phyloP scores from a whole-genome alignment of 2,888 invertebrate species.

The Eristalis pertinax region DNA sequence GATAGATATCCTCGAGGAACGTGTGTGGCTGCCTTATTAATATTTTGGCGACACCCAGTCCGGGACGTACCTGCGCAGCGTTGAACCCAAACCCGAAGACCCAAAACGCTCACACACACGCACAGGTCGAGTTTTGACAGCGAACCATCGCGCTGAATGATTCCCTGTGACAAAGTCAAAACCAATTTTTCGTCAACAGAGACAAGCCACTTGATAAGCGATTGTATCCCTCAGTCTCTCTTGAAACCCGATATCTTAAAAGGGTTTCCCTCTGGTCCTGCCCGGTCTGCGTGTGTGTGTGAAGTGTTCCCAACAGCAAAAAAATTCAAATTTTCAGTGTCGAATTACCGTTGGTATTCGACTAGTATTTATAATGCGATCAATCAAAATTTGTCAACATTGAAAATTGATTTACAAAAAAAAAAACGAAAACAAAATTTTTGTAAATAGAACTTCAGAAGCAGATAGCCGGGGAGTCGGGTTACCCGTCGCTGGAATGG shows the following conservation, averaged over 20 bases:
- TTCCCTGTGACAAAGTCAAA: conserved; percentile 16
- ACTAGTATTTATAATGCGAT: conserved; percentile 46
- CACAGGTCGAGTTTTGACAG: neutral
- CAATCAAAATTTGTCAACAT: conserved; percentile 44
- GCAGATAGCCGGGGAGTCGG: neutral
- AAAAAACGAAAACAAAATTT: neutral
- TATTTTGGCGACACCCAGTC: neutral
- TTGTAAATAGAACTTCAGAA: neutral
- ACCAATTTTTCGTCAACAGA: conserved; percentile 20
- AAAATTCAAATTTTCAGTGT: conserved; percentile 30
- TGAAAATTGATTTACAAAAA: conserved; percentile 20
- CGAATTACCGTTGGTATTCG: conserved; percentile 15
- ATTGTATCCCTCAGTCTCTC: conserved; percentile 19
- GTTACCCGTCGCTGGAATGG: neutral
- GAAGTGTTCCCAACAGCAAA: neutral
- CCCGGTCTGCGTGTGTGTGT: neutral
- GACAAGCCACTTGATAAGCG: conserved; percentile 30
- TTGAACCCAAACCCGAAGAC: neutral
- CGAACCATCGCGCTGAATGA: neutral
- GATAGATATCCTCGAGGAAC: neutral
- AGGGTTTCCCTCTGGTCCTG: conserved; percentile 4
- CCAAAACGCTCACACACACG: neutral
- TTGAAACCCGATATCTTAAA: conserved; percentile 51
- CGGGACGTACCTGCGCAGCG: neutral
- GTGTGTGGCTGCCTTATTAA: conserved; percentile 10